These are phyloP conservation scores for Biston stratarius DNA, from an alignment of 2,888 invertebrate species.

Conservation along the genomic window DNA sequence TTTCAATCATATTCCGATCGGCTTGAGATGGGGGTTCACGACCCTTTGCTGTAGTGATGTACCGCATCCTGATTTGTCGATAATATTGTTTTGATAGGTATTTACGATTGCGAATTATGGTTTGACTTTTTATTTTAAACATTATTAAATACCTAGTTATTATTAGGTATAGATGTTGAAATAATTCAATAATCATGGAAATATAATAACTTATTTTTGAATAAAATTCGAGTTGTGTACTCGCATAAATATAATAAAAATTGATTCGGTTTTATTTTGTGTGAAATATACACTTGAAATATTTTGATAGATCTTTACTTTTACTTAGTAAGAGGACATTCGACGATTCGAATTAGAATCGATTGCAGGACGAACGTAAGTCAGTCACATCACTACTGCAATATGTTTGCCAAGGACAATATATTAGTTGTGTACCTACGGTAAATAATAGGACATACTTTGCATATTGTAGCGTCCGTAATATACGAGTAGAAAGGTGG, in stretches of 20 bases:
- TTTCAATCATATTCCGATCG: constrained; percentile 43
- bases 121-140: too few relatives aligned
- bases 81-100: not conserved
- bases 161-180: too few relatives aligned
- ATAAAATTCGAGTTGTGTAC: too few relatives aligned
- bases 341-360: not conserved
- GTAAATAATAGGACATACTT: constrained; percentile 30
- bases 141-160: too few relatives aligned
- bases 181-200: too few relatives aligned
- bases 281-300: too few relatives aligned
- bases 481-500: constrained; percentile 16
- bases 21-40: constrained; percentile 19
- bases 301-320: too few relatives aligned
- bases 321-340: not conserved
- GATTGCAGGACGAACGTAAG: not conserved
- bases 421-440: constrained; percentile 32
- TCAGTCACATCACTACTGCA: constrained; percentile 11
- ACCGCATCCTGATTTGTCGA: not conserved
- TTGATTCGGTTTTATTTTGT: too few relatives aligned
- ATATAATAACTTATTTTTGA: too few relatives aligned
- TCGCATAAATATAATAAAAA: too few relatives aligned
- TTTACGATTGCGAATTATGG: not conserved
- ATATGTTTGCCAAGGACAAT: constrained; percentile 34
- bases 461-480: constrained; percentile 23
- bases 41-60: constrained; percentile 24